These are phyloP conservation scores for Rafetus swinhoei DNA, from an alignment of 2,113 vertebrate genomes.

Conservation along the genomic window DNA sequence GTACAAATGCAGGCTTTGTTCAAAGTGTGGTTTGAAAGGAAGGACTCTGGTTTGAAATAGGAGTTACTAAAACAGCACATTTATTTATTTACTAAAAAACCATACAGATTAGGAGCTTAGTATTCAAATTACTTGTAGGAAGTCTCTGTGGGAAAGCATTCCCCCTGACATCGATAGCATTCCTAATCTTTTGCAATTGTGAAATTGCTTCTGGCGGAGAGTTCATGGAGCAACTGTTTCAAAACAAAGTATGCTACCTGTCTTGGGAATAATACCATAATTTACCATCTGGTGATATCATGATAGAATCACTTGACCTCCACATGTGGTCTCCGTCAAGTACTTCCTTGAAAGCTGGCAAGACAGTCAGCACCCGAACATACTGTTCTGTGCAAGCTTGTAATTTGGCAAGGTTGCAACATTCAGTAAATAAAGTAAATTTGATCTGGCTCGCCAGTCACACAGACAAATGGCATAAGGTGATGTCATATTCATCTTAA, in stretches of 20 bases:
- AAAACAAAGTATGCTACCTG: constrained; percentile 33
- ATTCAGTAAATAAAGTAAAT: constrained; percentile 41
- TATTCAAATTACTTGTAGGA: neutral
- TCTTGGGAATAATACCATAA: constrained; percentile 51
- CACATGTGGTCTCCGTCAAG: constrained; percentile 48
- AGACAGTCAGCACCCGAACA: constrained; percentile 21
- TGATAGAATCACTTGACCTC: constrained; percentile 43
- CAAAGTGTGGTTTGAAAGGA: neutral
- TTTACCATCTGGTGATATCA: constrained; percentile 48
- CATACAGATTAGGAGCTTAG: neutral
- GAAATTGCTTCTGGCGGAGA: constrained; percentile 40
- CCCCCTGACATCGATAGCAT: accelerated
- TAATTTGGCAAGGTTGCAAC: constrained; percentile 38
- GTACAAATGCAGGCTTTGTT: neutral
- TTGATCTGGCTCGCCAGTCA: constrained; percentile 36
- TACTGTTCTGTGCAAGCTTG: constrained; percentile 53
- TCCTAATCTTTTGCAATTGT: constrained; percentile 29
- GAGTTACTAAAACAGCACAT: neutral
- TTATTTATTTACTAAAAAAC: neutral
- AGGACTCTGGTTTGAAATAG: neutral
- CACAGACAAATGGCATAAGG: constrained; percentile 45
- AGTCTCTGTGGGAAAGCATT: constrained; percentile 10
- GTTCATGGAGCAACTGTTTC: constrained; percentile 34
- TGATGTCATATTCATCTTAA: constrained; percentile 50
- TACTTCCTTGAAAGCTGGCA: constrained; percentile 60